Evolutionary conservation across 1,140 invertebrate species (phyloP).

Genomic region (Hycleus phaleratus): DNA sequence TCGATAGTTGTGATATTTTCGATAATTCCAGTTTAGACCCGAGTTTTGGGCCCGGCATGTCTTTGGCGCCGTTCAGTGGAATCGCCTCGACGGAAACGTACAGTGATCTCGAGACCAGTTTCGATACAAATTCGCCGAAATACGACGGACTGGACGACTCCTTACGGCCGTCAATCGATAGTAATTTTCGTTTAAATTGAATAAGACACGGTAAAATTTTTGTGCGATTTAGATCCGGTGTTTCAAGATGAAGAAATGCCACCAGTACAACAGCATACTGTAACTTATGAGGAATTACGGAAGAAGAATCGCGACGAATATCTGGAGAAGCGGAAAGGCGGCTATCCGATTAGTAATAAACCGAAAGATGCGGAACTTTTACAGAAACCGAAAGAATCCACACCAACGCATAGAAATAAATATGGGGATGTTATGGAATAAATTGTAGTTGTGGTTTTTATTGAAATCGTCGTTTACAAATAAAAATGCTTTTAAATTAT

Average conservation of each 20-base stretch:
- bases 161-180: conserved; percentile 43
- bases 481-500: too few species aligned
- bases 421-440: conserved; percentile 26
- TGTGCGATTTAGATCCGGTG: conserved; percentile 23
- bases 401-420: conserved; percentile 19
- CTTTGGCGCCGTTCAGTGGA: conserved; percentile 41
- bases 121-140: conserved; percentile 43
- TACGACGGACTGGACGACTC: conserved; percentile 45
- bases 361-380: not conserved
- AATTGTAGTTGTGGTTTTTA: not conserved
- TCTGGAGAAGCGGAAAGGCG: conserved; percentile 36
- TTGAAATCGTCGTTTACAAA: not conserved
- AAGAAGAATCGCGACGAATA: conserved; percentile 52
- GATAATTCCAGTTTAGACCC: conserved; percentile 33
- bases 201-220: conserved; percentile 1
- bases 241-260: conserved; percentile 39
- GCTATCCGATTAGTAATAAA: conserved; percentile 24
- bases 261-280: conserved; percentile 36
- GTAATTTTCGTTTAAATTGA: conserved; percentile 24
- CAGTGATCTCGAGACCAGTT: conserved; percentile 39
- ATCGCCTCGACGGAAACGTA: conserved; percentile 39
- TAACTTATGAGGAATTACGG: conserved; percentile 52
- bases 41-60: conserved; percentile 38
- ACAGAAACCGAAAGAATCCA: not conserved
- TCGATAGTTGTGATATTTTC: not conserved